Evolutionary conservation across 2,797 vertebrate species (phyloP).

Genomic region (Enteromius argenteus): DNA sequence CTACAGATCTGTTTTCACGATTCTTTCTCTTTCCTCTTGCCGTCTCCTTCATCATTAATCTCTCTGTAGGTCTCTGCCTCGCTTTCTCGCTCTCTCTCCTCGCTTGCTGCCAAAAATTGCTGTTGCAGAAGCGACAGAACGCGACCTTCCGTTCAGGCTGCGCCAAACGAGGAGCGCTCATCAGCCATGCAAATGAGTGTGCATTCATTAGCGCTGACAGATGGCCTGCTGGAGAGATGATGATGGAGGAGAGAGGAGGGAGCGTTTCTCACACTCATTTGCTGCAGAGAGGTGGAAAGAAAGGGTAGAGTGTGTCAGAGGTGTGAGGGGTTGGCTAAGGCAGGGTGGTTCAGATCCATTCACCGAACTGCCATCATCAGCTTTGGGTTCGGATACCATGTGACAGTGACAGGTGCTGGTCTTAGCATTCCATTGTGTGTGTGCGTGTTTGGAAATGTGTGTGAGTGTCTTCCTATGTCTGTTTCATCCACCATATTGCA

Average conservation of each 20-base stretch:
- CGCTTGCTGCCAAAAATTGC: slow-evolving; percentile 67
- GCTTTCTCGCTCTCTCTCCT: slow-evolving; percentile 63
- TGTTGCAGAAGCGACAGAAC: slow-evolving; percentile 81
- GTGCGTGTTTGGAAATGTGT: background rate
- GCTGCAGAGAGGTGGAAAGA: slow-evolving; percentile 53
- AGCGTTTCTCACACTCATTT: slow-evolving; percentile 60
- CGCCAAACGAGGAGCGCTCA: slow-evolving; percentile 88
- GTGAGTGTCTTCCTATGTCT: slow-evolving; percentile 36
- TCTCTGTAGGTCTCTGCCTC: slow-evolving; percentile 65
- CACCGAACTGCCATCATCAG: slow-evolving; percentile 52
- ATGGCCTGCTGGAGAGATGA: slow-evolving; percentile 91
- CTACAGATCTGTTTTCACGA: slow-evolving; percentile 14
- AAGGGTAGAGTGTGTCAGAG: slow-evolving; percentile 52
- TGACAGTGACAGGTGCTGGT: slow-evolving; percentile 45
- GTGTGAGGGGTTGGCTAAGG: slow-evolving; percentile 49
- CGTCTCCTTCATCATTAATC: slow-evolving; percentile 59
- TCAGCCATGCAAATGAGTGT: slow-evolving; percentile 94
- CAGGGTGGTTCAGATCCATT: slow-evolving; percentile 43
- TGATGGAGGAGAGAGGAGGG: slow-evolving; percentile 85
- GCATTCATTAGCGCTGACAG: slow-evolving; percentile 95
- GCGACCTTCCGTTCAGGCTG: slow-evolving; percentile 92
- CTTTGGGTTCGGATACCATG: slow-evolving; percentile 53
- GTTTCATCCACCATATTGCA: slow-evolving; percentile 40
- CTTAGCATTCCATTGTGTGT: slow-evolving; percentile 33
- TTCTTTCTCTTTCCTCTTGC: slow-evolving; percentile 44